Base-by-base conservation (phyloP, 2,797 vertebrate genomes). In the Kryptopterus vitreolus region DNA sequence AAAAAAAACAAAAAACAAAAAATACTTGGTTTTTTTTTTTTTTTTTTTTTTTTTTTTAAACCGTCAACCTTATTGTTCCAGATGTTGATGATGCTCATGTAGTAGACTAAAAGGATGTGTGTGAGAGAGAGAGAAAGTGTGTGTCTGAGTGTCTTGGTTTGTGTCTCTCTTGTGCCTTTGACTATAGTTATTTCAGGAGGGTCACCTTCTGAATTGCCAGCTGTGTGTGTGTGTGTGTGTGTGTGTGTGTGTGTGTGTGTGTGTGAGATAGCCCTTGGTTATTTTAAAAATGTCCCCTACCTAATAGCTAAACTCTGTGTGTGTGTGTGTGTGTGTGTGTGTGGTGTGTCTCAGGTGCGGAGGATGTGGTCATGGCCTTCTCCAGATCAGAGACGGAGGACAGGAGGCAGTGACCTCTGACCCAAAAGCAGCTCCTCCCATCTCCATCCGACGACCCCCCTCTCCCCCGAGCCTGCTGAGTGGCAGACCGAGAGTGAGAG, bases 361-460 rank as follows among this genome's bases (percentile, higher is more conserved):
- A 99, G 91, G 98, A 99, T 1, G 98, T 98, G 86, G 98, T 99
- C 89, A 99, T 98, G 98, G 97, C 98, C 0, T 99, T 99, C 94
- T 99, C 98, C 83, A 95, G 97, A 89, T 98, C 96, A 90, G 98
- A 99, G 91, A 95, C 97, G 0, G 98, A 99, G 88, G 98, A 99
- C 86, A 93, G 98, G 89, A 94, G 98, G 81, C 97, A 99, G 94
- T 99, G 96, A 95, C 94, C 79, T 80, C 72, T 79, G 76, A 22
- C 31, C 75, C 71, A 11, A 38, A 73, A 46, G 66, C 65, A 6
- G 61, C 26, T 82, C 81, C 66, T 22, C 72, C 63, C 81, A 71
- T 61, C 81, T 88, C 83, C 61, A 81, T 84, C 86, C 79, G 78
- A 80, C n/a, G n/a, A n/a, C n/a, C n/a, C n/a, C n/a, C n/a, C n/a